Conservation (phyloP, 2,888 invertebrate species). For the Gisinianus flammeolus region DNA sequence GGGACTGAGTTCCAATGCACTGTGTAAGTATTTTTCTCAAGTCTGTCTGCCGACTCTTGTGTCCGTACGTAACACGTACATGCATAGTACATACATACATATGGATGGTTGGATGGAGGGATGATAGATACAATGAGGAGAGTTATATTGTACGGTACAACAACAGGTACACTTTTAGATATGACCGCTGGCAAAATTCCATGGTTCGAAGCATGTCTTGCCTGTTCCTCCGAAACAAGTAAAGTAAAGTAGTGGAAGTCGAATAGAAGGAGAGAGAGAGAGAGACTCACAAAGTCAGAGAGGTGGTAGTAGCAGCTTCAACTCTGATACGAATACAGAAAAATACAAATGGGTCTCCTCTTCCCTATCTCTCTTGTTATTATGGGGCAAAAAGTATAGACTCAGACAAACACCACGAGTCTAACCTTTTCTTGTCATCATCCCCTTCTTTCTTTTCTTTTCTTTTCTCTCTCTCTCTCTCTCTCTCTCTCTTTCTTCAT, state of each 20-base stretch:
- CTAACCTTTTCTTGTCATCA: too few relatives aligned
- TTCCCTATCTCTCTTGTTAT: background rate
- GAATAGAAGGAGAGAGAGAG: background rate
- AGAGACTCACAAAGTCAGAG: background rate
- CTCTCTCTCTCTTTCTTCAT: background rate
- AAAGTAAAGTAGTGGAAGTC: slow-evolving; percentile 13
- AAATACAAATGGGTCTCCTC: background rate
- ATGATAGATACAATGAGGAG: background rate
- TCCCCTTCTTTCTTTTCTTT: too few relatives aligned
- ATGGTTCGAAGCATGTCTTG: slow-evolving; percentile 44
- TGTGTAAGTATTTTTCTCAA: background rate
- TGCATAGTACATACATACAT: background rate
- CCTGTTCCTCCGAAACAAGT: slow-evolving; percentile 35
- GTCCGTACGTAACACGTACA: background rate
- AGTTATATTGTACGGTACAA: slow-evolving; percentile 1
- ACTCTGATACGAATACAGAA: background rate
- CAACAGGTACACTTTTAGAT: slow-evolving; percentile 50
- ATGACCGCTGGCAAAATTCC: slow-evolving; percentile 57
- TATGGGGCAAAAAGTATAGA: too few relatives aligned
- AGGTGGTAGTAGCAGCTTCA: background rate
- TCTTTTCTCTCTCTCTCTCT: slow-evolving; percentile 13
- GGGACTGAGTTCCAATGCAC: background rate
- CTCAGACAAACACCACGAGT: too few relatives aligned
- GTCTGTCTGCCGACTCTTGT: background rate
- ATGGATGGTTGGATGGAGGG: background rate